Conservation (phyloP, 1,140 invertebrate genomes). For the Onthophagus taurus region DNA sequence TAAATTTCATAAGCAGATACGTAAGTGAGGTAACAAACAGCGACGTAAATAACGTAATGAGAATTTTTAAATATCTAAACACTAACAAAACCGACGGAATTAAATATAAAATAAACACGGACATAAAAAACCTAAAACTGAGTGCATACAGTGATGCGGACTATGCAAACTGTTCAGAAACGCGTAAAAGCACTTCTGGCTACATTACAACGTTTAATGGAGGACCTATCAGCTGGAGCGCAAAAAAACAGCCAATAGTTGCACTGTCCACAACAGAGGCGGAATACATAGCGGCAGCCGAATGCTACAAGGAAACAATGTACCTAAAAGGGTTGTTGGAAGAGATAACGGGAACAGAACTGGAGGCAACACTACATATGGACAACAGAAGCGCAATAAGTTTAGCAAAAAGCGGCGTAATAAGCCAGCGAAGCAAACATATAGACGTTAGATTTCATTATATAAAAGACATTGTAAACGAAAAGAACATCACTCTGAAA, state of each 20-base stretch:
- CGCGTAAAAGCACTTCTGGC: slow-evolving; percentile 28
- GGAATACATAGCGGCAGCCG: slow-evolving; percentile 19
- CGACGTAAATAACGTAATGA: slow-evolving; percentile 25
- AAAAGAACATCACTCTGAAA: too few relatives aligned
- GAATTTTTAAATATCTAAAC: slow-evolving; percentile 8
- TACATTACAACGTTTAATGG: slow-evolving; percentile 24
- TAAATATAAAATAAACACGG: not conserved
- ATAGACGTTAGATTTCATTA: slow-evolving; percentile 31
- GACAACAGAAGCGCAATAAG: slow-evolving; percentile 36
- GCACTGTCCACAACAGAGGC: slow-evolving; percentile 21
- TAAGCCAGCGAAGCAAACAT: slow-evolving; percentile 35
- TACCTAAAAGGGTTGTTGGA: slow-evolving; percentile 19
- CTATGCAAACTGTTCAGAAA: slow-evolving; percentile 30
- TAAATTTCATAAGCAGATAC: slow-evolving; percentile 23
- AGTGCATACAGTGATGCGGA: slow-evolving; percentile 36
- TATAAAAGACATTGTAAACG: too few relatives aligned
- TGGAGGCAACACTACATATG: not conserved
- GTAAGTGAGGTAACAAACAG: slow-evolving; percentile 17
- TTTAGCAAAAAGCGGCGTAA: slow-evolving; percentile 31
- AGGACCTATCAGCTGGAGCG: slow-evolving; percentile 32
- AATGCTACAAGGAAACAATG: slow-evolving; percentile 26
- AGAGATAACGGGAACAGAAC: too few relatives aligned
- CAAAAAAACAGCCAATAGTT: slow-evolving; percentile 14
- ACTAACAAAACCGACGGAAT: not conserved
- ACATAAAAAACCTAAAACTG: not conserved